Evolutionary conservation across 2,888 invertebrate genomes (phyloP).

Genomic region (Aelia acuminata): DNA sequence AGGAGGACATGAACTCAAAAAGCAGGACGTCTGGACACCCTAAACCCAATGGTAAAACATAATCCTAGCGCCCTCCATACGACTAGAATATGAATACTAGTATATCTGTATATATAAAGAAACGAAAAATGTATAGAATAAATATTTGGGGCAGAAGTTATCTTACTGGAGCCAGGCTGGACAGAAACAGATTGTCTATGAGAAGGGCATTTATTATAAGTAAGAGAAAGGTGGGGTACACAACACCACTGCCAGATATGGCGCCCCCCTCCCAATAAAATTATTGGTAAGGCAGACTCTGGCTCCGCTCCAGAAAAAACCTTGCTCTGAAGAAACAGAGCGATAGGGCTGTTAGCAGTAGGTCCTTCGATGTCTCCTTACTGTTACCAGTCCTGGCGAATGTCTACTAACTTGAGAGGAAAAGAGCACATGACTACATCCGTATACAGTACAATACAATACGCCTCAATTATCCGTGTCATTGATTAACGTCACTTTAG

Average conservation of each 20-base stretch:
- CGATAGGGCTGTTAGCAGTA: not conserved
- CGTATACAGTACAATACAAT: no score
- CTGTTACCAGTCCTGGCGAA: no score
- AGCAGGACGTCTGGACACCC: no score
- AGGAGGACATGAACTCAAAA: no score
- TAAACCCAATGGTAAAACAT: no score
- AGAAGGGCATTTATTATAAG: constrained; percentile 4
- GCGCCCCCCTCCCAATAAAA: constrained; percentile 39
- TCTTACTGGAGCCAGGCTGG: not conserved
- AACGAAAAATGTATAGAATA: not conserved
- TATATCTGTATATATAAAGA: not conserved
- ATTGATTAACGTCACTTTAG: no score
- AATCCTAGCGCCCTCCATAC: no score
- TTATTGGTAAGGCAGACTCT: constrained; percentile 55
- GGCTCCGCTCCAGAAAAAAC: constrained; percentile 37
- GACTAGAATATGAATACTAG: no score
- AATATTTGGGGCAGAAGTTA: not conserved
- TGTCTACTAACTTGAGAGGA: no score
- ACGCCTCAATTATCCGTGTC: no score
- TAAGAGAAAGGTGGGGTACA: constrained; percentile 2
- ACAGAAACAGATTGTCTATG: not conserved
- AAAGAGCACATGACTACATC: no score
- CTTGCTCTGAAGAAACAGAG: not conserved
- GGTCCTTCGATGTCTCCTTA: not conserved
- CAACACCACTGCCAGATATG: constrained; percentile 16